Conservation (phyloP, 1,140 invertebrate genomes). For the Zaprionus ornatus region DNA sequence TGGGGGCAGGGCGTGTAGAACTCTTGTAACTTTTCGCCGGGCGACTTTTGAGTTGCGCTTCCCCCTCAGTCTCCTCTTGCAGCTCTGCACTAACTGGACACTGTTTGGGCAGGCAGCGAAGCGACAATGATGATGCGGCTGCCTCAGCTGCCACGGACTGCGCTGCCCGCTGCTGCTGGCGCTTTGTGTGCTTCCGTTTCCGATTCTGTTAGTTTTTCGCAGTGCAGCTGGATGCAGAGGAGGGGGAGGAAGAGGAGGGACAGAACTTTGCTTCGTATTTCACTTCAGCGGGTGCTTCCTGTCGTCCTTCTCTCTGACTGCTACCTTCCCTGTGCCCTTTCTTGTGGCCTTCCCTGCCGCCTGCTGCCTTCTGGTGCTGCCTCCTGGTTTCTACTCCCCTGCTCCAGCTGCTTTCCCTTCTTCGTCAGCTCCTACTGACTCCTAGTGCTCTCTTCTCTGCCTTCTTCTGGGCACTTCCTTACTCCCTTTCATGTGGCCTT, state of each 20-base stretch:
- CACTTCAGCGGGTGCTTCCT: neutral
- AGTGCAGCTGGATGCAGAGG: slow-evolving; percentile 32
- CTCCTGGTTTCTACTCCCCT: no score
- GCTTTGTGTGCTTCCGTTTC: slow-evolving; percentile 81
- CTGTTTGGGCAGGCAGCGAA: slow-evolving; percentile 59
- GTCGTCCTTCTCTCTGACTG: neutral
- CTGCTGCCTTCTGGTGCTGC: no score
- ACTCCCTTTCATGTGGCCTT: no score
- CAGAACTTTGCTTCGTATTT: slow-evolving; percentile 29
- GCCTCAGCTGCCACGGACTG: neutral
- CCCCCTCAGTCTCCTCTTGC: neutral
- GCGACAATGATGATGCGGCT: slow-evolving; percentile 75
- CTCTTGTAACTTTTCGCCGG: slow-evolving; percentile 68
- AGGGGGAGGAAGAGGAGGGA: neutral
- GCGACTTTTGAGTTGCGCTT: slow-evolving; percentile 65
- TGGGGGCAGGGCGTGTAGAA: slow-evolving; percentile 13
- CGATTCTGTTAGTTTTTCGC: slow-evolving; percentile 76
- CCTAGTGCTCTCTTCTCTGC: no score
- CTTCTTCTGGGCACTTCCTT: no score
- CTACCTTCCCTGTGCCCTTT: neutral
- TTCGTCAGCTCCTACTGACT: no score
- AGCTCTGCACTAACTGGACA: neutral
- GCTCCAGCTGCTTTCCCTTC: no score
- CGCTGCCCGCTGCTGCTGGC: slow-evolving; percentile 33
- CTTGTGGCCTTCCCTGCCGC: neutral